These are phyloP conservation scores for Gnathonemus longibarbis DNA, from an alignment of 2,113 vertebrate species.

Conservation along the genomic window DNA sequence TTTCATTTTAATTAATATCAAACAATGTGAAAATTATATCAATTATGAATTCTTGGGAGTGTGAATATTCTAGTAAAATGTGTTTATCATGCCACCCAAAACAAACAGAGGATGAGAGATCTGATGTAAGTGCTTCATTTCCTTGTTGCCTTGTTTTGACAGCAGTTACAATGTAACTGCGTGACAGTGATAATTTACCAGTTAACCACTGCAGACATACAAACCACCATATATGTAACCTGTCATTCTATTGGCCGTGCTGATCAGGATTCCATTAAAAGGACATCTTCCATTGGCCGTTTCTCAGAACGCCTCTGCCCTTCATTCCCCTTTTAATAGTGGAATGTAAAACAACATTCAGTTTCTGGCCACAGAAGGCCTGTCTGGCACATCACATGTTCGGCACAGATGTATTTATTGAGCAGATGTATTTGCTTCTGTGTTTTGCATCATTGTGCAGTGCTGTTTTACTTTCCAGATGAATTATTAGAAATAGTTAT, in stretches of 20 bases:
- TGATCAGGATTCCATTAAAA: background rate
- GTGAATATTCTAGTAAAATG: background rate
- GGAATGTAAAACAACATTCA: background rate
- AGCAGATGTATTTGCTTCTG: background rate
- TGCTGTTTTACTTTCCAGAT: background rate
- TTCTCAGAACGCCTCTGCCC: background rate
- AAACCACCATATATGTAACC: background rate
- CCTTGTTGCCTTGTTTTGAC: background rate
- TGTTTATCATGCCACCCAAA: background rate
- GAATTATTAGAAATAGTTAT: background rate
- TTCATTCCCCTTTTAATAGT: background rate
- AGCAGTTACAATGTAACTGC: background rate
- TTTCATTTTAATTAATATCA: background rate
- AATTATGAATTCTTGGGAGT: background rate
- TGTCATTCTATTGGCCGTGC: background rate
- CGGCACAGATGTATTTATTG: background rate
- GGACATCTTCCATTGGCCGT: background rate
- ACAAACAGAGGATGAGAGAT: background rate
- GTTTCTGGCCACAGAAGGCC: background rate
- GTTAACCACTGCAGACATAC: background rate
- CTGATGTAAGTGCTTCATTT: background rate
- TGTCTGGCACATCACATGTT: background rate
- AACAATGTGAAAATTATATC: background rate
- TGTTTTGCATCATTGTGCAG: background rate
- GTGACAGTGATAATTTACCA: background rate